Percentiles rank a stretch among this genome's conserved stretches.
Evolutionary conservation across 2,888 invertebrate species (phyloP).

Genomic region (Timandra comae): DNA sequence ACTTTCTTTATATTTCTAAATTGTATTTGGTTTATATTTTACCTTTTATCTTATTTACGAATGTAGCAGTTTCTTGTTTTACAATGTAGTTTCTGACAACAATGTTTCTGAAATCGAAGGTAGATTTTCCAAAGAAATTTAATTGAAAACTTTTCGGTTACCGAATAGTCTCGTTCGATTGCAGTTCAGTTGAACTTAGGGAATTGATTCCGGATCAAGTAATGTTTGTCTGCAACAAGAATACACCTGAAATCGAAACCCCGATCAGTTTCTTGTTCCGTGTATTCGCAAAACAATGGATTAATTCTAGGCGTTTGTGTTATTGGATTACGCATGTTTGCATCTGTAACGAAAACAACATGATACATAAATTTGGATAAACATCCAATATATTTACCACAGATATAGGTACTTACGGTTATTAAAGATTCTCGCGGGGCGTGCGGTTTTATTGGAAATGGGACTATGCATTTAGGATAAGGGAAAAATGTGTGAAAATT

Average conservation of each 20-base stretch:
- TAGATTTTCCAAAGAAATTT: too few species aligned
- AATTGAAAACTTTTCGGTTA: too few species aligned
- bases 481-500: too few species aligned
- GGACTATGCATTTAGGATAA: too few species aligned
- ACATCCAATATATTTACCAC: background rate
- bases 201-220: background rate
- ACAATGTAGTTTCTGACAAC: too few species aligned
- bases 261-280: background rate
- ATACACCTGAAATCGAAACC: background rate
- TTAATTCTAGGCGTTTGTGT: background rate
- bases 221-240: background rate
- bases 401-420: background rate
- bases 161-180: background rate
- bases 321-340: background rate
- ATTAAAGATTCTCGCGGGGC: background rate
- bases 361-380: background rate
- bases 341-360: background rate
- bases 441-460: too few species aligned
- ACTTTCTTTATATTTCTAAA: too few species aligned
- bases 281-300: background rate
- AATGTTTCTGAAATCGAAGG: too few species aligned
- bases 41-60: too few species aligned
- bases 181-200: background rate
- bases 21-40: too few species aligned
- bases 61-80: too few species aligned